phyloP scores from a whole-genome alignment of 2,888 invertebrate species.

The Mallateleia sp. region DNA sequence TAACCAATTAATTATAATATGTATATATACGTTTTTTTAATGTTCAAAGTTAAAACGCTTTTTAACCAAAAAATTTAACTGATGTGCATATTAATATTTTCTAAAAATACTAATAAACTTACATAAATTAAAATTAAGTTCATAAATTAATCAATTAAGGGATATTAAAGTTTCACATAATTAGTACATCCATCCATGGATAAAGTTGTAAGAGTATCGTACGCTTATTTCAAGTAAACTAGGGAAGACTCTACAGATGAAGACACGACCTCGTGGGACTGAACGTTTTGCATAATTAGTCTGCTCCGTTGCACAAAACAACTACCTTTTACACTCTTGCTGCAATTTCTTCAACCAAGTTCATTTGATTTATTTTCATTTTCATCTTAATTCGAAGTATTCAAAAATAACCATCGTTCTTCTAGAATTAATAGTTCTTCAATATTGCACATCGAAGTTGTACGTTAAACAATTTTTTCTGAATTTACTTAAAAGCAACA shows the following conservation, averaged over 20 bases:
- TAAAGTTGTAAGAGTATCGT: background rate
- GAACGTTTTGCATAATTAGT: slow-evolving; percentile 32
- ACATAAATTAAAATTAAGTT: background rate
- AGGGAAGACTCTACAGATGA: background rate
- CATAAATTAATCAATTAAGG: slow-evolving; percentile 1
- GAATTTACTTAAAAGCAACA: no score
- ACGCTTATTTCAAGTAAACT: background rate
- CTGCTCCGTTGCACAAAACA: slow-evolving; percentile 14
- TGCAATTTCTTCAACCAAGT: background rate
- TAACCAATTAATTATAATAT: no score
- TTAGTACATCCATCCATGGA: background rate
- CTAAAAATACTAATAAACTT: no score
- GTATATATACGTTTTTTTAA: no score
- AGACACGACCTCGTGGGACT: slow-evolving; percentile 21
- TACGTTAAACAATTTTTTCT: no score
- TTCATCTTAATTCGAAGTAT: no score
- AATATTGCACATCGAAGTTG: no score
- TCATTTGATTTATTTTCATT: background rate
- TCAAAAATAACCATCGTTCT: no score
- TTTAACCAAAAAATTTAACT: no score
- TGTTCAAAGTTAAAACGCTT: no score
- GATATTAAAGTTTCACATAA: background rate
- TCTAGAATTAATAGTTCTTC: no score
- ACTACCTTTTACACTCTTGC: background rate
- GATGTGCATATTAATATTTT: no score